Conservation (phyloP, 2,797 vertebrate genomes). For the Valencia hispanica region DNA sequence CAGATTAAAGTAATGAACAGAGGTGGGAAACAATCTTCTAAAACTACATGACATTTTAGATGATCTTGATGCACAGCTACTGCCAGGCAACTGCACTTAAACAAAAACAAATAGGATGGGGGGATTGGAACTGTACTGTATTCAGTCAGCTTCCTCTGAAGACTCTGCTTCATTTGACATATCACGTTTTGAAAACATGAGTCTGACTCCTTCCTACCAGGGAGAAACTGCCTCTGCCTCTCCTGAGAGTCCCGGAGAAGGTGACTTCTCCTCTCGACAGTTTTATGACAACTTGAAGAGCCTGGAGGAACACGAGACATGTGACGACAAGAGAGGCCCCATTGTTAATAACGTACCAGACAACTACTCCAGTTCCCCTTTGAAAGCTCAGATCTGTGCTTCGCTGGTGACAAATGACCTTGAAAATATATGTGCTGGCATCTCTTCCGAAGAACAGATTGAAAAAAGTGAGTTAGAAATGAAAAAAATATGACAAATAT, state of each 20-base stretch:
- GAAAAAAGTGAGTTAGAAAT: slow-evolving; percentile 48
- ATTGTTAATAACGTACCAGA: slow-evolving; percentile 65
- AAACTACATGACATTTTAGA: slow-evolving; percentile 23
- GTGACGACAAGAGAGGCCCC: slow-evolving; percentile 61
- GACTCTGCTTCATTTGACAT: slow-evolving; percentile 61
- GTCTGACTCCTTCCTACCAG: slow-evolving; percentile 53
- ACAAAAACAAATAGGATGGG: slow-evolving; percentile 56
- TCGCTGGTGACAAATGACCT: slow-evolving; percentile 66
- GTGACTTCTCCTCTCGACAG: slow-evolving; percentile 66
- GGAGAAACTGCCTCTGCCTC: slow-evolving; percentile 56
- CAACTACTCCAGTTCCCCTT: slow-evolving; percentile 52
- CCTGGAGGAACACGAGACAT: slow-evolving; percentile 65
- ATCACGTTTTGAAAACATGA: slow-evolving; percentile 61
- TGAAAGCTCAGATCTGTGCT: slow-evolving; percentile 52
- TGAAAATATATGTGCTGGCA: slow-evolving; percentile 51
- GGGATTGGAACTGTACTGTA: slow-evolving; percentile 50
- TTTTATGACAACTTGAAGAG: slow-evolving; percentile 65
- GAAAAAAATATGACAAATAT: slow-evolving; percentile 42
- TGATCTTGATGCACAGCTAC: slow-evolving; percentile 35
- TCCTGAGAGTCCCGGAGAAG: slow-evolving; percentile 64
- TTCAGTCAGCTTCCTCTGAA: slow-evolving; percentile 51
- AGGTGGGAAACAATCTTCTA: slow-evolving; percentile 5
- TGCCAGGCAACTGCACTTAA: slow-evolving; percentile 47
- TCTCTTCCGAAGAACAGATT: slow-evolving; percentile 46
- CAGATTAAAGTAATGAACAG: slow-evolving; percentile 17